Evolutionary conservation across 1,140 invertebrate species (phyloP).

Genomic region (Halesus radiatus): DNA sequence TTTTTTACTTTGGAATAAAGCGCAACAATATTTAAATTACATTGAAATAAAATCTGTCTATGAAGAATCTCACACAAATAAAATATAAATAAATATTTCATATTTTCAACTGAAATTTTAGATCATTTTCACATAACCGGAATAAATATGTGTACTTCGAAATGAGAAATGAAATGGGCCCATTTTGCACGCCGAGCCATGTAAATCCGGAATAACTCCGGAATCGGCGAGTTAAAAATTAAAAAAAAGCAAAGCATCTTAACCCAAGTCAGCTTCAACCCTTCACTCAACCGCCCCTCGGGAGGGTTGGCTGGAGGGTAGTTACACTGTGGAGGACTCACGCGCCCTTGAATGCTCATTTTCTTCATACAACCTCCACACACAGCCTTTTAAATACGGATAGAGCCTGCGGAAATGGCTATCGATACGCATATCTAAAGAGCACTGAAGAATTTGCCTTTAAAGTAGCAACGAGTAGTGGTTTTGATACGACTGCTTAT

Average conservation of each 20-base stretch:
- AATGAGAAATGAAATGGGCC: too few species aligned
- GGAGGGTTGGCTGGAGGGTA: slow-evolving; percentile 31
- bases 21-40: too few species aligned
- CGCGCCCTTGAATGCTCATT: slow-evolving; percentile 48
- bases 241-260: slow-evolving; percentile 72
- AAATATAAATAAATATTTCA: too few species aligned
- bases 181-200: slow-evolving; percentile 14
- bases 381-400: not conserved
- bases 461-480: slow-evolving; percentile 28
- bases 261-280: slow-evolving; percentile 61
- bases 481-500: slow-evolving; percentile 9
- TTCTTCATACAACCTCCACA: not conserved
- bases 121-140: too few species aligned
- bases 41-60: too few species aligned
- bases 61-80: too few species aligned
- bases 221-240: slow-evolving; percentile 47
- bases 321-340: slow-evolving; percentile 31
- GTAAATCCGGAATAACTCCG: slow-evolving; percentile 16
- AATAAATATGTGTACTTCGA: too few species aligned
- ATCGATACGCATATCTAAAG: slow-evolving; percentile 39
- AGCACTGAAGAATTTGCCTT: slow-evolving; percentile 20
- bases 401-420: slow-evolving; percentile 17
- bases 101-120: too few species aligned
- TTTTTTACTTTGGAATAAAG: too few species aligned
- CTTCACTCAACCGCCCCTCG: slow-evolving; percentile 60